phyloP scores from a whole-genome alignment of 2,888 invertebrate species.

The Scotopteryx bipunctaria region DNA sequence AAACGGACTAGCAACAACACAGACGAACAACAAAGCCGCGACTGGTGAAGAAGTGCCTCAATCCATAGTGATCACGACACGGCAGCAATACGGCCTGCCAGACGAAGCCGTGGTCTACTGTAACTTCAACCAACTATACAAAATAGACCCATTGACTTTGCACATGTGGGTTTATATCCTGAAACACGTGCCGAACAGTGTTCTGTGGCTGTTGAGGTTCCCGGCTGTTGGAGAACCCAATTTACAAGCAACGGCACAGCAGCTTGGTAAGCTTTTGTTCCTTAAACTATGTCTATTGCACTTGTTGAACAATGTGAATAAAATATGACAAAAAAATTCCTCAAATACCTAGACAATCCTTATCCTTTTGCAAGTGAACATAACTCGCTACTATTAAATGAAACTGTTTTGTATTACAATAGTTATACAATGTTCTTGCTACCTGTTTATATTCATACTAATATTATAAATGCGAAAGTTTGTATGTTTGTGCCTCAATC shows the following conservation, averaged over 20 bases:
- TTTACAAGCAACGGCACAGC: slow-evolving; percentile 90
- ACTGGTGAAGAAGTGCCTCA: slow-evolving; percentile 99
- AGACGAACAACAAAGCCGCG: slow-evolving; percentile 98
- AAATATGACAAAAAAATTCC: no score
- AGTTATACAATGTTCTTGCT: no score
- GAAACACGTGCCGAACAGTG: slow-evolving; percentile 96
- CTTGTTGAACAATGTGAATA: no score
- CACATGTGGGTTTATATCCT: slow-evolving; percentile 98
- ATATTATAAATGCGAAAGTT: no score
- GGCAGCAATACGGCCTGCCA: slow-evolving; percentile 97
- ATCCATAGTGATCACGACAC: slow-evolving; percentile 96
- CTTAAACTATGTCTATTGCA: no score
- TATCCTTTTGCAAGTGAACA: no score
- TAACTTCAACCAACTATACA: slow-evolving; percentile 99
- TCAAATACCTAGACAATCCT: no score
- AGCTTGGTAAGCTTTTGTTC: slow-evolving; percentile 86
- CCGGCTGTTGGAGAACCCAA: slow-evolving; percentile 96
- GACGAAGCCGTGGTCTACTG: slow-evolving; percentile 99
- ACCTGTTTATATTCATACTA: no score
- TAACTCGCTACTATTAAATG: no score
- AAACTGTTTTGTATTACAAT: no score
- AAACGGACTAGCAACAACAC: slow-evolving; percentile 98
- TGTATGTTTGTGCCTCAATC: no score
- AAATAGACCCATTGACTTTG: slow-evolving; percentile 98
- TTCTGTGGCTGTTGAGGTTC: slow-evolving; percentile 97